Conservation (phyloP, 2,113 vertebrate genomes). For the Bungarus multicinctus region DNA sequence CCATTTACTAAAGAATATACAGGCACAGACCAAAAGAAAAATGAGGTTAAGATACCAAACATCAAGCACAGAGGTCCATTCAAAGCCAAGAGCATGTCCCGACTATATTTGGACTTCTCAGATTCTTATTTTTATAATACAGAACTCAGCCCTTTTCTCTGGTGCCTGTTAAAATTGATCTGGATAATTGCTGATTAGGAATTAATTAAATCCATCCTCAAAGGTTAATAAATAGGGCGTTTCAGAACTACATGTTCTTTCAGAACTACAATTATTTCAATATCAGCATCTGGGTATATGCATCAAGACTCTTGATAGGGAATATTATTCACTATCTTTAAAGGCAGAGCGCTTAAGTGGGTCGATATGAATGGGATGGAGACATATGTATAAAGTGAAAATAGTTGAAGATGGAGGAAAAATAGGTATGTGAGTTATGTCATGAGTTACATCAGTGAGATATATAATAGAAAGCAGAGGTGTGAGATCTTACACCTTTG, state of each 20-base stretch:
- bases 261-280: neutral
- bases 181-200: neutral
- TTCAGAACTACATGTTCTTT: neutral
- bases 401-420: neutral
- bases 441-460: neutral
- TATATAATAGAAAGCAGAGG: neutral
- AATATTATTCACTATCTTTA: neutral
- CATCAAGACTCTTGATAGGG: neutral
- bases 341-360: neutral
- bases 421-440: neutral
- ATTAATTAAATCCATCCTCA: neutral
- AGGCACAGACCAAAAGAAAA: neutral
- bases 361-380: neutral
- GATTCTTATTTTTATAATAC: neutral
- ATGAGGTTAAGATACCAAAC: neutral
- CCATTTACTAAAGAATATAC: neutral
- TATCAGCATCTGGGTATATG: neutral
- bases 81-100: neutral
- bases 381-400: neutral
- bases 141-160: neutral
- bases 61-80: neutral
- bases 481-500: neutral
- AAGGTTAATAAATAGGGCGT: neutral
- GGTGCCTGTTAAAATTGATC: neutral
- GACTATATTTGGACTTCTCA: neutral